Percentiles rank a stretch among this genome's conserved stretches.
phyloP scores from a whole-genome alignment of 2,888 invertebrate species.

The Idaea biselata region DNA sequence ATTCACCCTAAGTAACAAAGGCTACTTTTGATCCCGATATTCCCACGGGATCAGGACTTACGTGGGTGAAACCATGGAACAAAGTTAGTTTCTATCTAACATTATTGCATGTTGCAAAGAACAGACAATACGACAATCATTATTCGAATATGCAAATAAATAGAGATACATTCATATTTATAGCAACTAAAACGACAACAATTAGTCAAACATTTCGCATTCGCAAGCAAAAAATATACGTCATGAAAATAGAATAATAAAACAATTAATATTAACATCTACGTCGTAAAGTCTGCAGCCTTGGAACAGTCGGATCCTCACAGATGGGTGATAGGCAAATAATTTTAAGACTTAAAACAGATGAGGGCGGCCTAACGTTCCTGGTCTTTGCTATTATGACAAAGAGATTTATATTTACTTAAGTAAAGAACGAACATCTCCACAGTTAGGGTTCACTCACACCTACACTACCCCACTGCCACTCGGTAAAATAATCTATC shows the following conservation, averaged over 20 bases:
- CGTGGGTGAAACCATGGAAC: too few species aligned
- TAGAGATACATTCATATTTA: too few species aligned
- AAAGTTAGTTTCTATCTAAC: too few species aligned
- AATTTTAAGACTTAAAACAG: neutral
- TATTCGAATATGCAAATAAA: too few species aligned
- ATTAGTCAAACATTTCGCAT: neutral
- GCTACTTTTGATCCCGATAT: too few species aligned
- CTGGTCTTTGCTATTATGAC: neutral
- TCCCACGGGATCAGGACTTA: too few species aligned
- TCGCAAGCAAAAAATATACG: neutral
- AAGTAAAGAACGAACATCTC: neutral
- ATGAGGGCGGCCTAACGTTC: neutral
- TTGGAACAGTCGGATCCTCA: neutral
- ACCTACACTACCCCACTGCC: too few species aligned
- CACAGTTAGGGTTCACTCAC: too few species aligned
- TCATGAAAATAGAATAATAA: neutral
- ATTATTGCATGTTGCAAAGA: too few species aligned
- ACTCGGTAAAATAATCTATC: too few species aligned
- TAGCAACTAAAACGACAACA: neutral
- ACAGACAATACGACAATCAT: too few species aligned
- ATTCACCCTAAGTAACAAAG: too few species aligned
- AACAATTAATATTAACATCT: neutral
- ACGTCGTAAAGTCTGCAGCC: neutral
- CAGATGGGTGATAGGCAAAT: neutral
- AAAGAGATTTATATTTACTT: neutral